Base-by-base conservation (phyloP, 2,113 vertebrate species). In the human (Homo sapiens) region DNA sequence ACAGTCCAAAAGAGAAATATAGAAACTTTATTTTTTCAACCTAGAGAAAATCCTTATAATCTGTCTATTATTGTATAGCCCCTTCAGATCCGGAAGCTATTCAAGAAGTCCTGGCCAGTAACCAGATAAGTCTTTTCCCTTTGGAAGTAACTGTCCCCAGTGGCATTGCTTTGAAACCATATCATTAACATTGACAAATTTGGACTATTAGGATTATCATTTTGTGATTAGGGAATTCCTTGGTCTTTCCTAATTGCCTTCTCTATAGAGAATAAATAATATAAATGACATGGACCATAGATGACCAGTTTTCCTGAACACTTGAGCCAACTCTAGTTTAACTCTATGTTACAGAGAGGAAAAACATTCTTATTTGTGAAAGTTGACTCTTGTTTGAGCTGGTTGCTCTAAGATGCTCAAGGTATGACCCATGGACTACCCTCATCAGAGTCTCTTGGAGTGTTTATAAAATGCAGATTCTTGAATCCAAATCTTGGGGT, bases 1-100 rank as follows among this genome's bases (percentile, higher is more conserved):
- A 98, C 86, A 97, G 91, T 94, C 64, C 59, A 70, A 92, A 97
- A 97, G 94, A 93, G 75, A 94, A 90, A 94, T 97, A 90, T 6
- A 93, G 61, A 96, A 98, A 92, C 72, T 89, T 87, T 92, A 93
- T 90, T 96, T 96, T 91, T 93, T 88, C 90, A 96, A 64, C 59
- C 89, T 85, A 93, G 48, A 94, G 81, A 93, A 97, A 97, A 97
- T 94, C 70, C 57, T 94, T 95, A 76, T 97, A 97, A 92, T 96
- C 84, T 91, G 84, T 89, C 90, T 93, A 81, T 90, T 95, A 89
- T 75, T 92, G 16, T 90, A 64, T 79, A 88, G 43, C 30, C 52
- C 45, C 73, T 95, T 95, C 64, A 95, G 30, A 82, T 64, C 50
- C 50, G 59, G 75, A 96, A 97, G 78, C 80, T 96, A 96, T 55